These are phyloP conservation scores for Leptopilina drosophilae DNA, from an alignment of 2,888 invertebrate species.

Conservation along the genomic window DNA sequence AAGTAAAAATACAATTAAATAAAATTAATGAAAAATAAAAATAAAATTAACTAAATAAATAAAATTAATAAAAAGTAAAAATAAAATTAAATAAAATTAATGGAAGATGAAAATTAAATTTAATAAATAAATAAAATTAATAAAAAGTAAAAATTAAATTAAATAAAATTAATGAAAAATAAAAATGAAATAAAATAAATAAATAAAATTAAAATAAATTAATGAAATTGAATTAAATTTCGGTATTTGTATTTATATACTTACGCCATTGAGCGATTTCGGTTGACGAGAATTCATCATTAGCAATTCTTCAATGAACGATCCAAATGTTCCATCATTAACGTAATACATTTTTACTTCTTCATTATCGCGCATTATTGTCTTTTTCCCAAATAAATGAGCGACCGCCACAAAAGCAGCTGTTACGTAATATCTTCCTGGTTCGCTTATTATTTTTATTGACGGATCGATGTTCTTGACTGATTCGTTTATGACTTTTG, in stretches of 20 bases:
- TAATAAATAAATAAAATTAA: too few species aligned
- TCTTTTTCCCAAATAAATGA: conserved; percentile 79
- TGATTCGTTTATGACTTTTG: conserved; percentile 78
- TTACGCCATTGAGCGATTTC: conserved; percentile 55
- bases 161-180: too few species aligned
- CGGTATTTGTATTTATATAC: background rate
- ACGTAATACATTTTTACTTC: conserved; percentile 79
- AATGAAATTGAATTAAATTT: too few species aligned
- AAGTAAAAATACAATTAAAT: too few species aligned
- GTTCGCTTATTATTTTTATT: conserved; percentile 80
- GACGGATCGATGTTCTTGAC: conserved; percentile 75
- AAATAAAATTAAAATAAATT: too few species aligned
- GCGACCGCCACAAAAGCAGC: conserved; percentile 80
- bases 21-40: too few species aligned
- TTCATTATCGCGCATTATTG: conserved; percentile 65
- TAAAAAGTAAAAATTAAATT: too few species aligned
- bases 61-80: too few species aligned
- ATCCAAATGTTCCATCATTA: conserved; percentile 82
- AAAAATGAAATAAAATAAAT: too few species aligned
- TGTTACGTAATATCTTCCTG: conserved; percentile 82
- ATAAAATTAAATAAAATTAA: too few species aligned
- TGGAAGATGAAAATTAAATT: too few species aligned
- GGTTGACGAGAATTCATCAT: conserved; percentile 61
- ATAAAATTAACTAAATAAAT: too few species aligned
- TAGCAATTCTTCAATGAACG: conserved; percentile 79